Conservation (phyloP, 2,113 vertebrate genomes). For the Tupaia chinensis region DNA sequence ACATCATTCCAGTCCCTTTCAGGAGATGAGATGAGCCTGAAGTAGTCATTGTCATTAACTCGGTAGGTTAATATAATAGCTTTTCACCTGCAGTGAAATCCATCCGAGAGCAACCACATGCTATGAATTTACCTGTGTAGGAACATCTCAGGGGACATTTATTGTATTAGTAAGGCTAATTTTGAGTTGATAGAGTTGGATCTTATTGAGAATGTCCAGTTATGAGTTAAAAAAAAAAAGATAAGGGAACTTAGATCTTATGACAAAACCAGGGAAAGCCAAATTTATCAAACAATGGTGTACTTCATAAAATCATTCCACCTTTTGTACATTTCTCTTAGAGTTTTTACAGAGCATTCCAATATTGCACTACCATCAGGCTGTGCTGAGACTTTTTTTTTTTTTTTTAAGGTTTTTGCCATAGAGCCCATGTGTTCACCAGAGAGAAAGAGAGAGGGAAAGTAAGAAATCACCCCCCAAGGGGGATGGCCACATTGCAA, state of each 20-base stretch:
- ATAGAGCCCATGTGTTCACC: too few species aligned
- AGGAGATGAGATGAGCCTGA: not conserved
- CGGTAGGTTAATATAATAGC: constrained; percentile 58
- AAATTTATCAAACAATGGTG: not conserved
- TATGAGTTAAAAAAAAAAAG: not conserved
- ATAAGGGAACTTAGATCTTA: not conserved
- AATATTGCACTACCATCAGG: not conserved
- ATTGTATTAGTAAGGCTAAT: constrained; percentile 61
- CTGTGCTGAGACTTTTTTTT: too few species aligned
- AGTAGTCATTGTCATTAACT: constrained; percentile 31
- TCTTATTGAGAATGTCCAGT: constrained; percentile 38
- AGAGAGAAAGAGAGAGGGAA: too few species aligned
- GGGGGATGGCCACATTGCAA: too few species aligned
- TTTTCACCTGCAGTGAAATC: constrained; percentile 39
- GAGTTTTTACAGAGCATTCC: not conserved
- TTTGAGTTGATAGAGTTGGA: constrained; percentile 56
- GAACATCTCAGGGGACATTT: constrained; percentile 44
- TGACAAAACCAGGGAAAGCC: not conserved
- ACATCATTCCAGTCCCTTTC: not conserved
- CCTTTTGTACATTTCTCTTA: not conserved
- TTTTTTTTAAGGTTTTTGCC: too few species aligned
- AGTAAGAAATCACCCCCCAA: too few species aligned
- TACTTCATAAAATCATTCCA: not conserved
- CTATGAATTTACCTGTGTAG: constrained; percentile 13
- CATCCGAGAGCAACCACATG: not conserved